Conservation (phyloP, 2,888 invertebrate species). For the Ichneumon xanthorius region DNA sequence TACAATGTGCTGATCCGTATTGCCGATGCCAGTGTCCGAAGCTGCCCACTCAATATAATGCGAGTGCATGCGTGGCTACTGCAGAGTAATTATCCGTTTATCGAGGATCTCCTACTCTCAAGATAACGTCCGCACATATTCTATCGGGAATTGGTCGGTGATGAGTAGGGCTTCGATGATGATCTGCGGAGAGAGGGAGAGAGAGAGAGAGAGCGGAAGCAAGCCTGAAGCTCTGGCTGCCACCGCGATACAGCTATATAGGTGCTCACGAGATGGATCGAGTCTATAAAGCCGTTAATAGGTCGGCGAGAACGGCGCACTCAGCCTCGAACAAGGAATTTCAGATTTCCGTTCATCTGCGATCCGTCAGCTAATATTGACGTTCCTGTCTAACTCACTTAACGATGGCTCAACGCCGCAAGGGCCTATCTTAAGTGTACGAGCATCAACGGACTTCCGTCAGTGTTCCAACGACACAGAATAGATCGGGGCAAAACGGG, state of each 20-base stretch:
- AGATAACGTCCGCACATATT: conserved; percentile 63
- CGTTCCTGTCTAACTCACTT: conserved; percentile 21
- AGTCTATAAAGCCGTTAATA: conserved; percentile 17
- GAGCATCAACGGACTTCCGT: background rate
- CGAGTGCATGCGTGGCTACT: background rate
- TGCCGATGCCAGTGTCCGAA: conserved; percentile 18
- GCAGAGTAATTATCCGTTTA: conserved; percentile 65
- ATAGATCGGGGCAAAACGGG: background rate
- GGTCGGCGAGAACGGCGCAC: conserved; percentile 15
- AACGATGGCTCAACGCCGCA: background rate
- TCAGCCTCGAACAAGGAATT: conserved; percentile 41
- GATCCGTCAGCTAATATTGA: conserved; percentile 35
- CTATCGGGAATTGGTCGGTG: conserved; percentile 46
- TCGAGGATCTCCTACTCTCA: conserved; percentile 44
- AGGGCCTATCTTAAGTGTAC: background rate
- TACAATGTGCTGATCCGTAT: conserved; percentile 21
- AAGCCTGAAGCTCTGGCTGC: conserved; percentile 2
- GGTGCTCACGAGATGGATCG: conserved; percentile 1
- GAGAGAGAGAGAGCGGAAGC: background rate
- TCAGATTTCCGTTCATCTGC: conserved; percentile 31
- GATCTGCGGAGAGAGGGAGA: conserved; percentile 23
- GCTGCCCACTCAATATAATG: conserved; percentile 23
- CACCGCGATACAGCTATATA: background rate
- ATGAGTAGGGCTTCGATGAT: conserved; percentile 53
- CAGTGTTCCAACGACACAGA: background rate